Evolutionary conservation across 2,888 invertebrate species (phyloP), one percentile per base, ranked within the genome.

Genomic region (Pemphredon lugubris): DNA sequence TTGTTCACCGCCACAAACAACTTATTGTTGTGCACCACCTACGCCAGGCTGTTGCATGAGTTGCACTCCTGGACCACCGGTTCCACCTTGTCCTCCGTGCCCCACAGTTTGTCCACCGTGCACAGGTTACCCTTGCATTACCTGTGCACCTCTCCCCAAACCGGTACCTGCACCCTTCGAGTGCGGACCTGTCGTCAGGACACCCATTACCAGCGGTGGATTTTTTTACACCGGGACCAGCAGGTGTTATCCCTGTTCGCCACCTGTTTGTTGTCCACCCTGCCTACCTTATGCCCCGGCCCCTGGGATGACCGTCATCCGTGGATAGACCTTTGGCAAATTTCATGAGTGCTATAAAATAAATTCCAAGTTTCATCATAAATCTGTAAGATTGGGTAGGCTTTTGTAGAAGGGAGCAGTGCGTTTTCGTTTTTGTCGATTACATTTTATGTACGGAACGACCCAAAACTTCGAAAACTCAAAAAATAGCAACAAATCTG

Each of bases 91-190:
- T 9, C 34, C 51, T 1, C 70, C 70, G 0, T 57, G 61, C 0
- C 66, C 75, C 18, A 70, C 47, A 32, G 45, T 58, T 37, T 73
- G 73, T 20, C 73, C 77, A 26, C 69, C 79, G 0, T 79, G 79
- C 40, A 65, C 65, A 2, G 72, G 73, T 21, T 64, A 61, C 20
- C 68, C 75, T 0, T 79, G 74, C 20, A 45, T 79, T 5, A 72
- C 66, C 16, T 72, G 58, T 3, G 72, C 76, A 20, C 57, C 79
- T 14, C 14, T 77, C 9, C 79, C 79, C 21, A 79, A 79, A 30
- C 76, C 79, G 14, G 76, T 73, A 9, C 79, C 79, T 6, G 79
- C 77, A n/a, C 74, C 72, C 13, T 59, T 44, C 14, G 79, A 78
- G 48, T 63, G 57, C 13, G 50, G 59, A 9, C 73, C 81, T 11